Base-by-base conservation (phyloP, 2,888 invertebrate species). In the Metallyticus violacea region DNA sequence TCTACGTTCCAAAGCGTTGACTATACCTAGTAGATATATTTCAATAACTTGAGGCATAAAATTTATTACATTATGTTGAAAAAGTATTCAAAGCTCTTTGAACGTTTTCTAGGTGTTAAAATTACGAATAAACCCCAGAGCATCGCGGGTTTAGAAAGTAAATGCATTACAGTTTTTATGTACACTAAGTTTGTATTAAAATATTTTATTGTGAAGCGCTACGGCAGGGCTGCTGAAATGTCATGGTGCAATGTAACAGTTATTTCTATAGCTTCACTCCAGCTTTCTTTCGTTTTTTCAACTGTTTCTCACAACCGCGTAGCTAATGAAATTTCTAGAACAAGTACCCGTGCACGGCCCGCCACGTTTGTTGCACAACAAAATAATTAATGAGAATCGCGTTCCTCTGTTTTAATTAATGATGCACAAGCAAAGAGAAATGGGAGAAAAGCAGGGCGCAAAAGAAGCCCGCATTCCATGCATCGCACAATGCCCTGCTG, bases 401-500 rank as follows among this genome's bases (percentile, higher is more conserved):
- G 80, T 80, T 80, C 80, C 80, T 29, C 28, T n/a, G 25, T 80
- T 80, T 80, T 80, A 80, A 80, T 80, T 80, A 80, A 80, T 80
- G 29, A 29, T 80, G 80, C 80, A 62, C 40, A 62, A 62, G 40
- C 40, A 4, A 62, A 62, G 40, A 62, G 40, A 62, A 62, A 62
- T 62, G 40, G 40, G 40, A 62, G 40, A 62, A 62, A 62, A 62
- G 40, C 15, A 30, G 80, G 80, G 27, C 7, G 80, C n/a, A 80
- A 25, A 80, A 80, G 80, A 30, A 29, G 80, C 22, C 80, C 28
- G 29, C 80, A 80, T 80, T 25, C 79, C 79, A 27, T 27, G n/a
- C 27, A 80, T 27, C 40, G 1, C 22, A 62, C 40, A 62, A 62
- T 62, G 40, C 40, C 40, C 40, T 22, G 40, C 40, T 62, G 15